Conservation (phyloP, 23 tunicate species). For the Ciona savignyi region DNA sequence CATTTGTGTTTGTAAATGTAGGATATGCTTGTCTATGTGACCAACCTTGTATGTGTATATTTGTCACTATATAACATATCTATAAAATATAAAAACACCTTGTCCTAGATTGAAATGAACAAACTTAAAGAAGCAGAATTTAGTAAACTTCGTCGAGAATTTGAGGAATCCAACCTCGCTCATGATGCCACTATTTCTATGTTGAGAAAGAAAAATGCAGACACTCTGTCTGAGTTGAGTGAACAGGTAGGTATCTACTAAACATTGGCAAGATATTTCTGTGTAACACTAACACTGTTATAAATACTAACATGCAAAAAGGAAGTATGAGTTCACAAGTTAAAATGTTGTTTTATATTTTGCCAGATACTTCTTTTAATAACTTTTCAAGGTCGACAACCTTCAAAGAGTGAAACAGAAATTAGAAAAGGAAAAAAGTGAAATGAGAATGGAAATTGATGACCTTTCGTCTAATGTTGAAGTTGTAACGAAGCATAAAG, state of each 20-base stretch:
- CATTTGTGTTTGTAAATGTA: too few relatives aligned
- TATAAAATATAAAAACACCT: too few relatives aligned
- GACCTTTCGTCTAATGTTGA: constrained; percentile 44
- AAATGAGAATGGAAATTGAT: neutral
- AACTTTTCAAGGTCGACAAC: neutral
- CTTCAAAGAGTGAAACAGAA: neutral
- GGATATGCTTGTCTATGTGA: too few relatives aligned
- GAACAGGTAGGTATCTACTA: constrained; percentile 18
- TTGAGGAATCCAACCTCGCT: constrained; percentile 89
- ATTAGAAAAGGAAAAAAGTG: neutral
- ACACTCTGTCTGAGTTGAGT: constrained; percentile 65
- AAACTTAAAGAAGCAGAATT: constrained; percentile 85
- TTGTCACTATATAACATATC: too few relatives aligned
- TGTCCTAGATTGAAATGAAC: constrained; percentile 96
- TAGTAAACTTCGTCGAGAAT: constrained; percentile 82
- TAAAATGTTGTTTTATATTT: too few relatives aligned
- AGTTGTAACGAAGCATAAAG: constrained; percentile 82
- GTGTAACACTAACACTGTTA: too few relatives aligned
- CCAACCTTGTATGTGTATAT: too few relatives aligned
- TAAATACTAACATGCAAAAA: too few relatives aligned
- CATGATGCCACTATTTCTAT: constrained; percentile 86
- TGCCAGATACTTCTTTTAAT: too few relatives aligned
- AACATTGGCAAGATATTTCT: too few relatives aligned
- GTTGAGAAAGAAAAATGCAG: constrained; percentile 90
- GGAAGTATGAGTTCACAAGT: too few relatives aligned